Evolutionary conservation across 1,140 invertebrate genomes (phyloP).

Genomic region (Riptortus pedestris): DNA sequence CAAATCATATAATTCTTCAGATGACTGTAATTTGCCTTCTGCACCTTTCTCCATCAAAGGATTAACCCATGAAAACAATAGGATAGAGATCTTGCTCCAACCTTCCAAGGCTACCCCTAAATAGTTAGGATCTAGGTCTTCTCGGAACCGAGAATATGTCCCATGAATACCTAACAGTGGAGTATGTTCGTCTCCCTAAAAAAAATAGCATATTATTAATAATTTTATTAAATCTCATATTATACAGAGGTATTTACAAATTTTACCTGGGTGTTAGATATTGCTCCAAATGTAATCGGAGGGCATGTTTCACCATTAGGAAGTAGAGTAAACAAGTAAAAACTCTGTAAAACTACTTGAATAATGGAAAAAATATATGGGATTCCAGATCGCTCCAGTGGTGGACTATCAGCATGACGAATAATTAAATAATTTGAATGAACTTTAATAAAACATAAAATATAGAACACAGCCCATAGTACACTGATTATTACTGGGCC

Average conservation of each 20-base stretch:
- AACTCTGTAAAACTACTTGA: conserved; percentile 36
- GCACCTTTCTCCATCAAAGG: conserved; percentile 74
- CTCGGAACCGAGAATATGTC: conserved; percentile 46
- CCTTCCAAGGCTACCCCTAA: conserved; percentile 73
- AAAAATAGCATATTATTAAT: too few relatives aligned
- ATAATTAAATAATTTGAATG: conserved; percentile 28
- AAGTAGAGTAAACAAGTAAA: conserved; percentile 32
- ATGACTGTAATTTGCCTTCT: conserved; percentile 54
- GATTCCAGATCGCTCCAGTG: conserved; percentile 30
- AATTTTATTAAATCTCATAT: too few relatives aligned
- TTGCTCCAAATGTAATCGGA: background rate
- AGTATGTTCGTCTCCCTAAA: conserved; percentile 38
- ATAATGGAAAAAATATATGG: conserved; percentile 42
- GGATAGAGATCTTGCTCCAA: conserved; percentile 53
- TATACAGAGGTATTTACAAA: too few relatives aligned
- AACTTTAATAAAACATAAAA: conserved; percentile 46
- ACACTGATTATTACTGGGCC: conserved; percentile 58
- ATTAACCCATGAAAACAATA: conserved; percentile 80
- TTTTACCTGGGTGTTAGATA: conserved; percentile 14
- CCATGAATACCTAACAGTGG: conserved; percentile 37
- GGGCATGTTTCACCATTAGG: conserved; percentile 15
- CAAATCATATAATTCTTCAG: conserved; percentile 78
- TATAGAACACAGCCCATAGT: conserved; percentile 51
- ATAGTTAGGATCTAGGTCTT: conserved; percentile 54
- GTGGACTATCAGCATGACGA: conserved; percentile 39